These are phyloP conservation scores for Pluvianellus socialis DNA, from an alignment of 2,113 vertebrate species.

Conservation along the genomic window DNA sequence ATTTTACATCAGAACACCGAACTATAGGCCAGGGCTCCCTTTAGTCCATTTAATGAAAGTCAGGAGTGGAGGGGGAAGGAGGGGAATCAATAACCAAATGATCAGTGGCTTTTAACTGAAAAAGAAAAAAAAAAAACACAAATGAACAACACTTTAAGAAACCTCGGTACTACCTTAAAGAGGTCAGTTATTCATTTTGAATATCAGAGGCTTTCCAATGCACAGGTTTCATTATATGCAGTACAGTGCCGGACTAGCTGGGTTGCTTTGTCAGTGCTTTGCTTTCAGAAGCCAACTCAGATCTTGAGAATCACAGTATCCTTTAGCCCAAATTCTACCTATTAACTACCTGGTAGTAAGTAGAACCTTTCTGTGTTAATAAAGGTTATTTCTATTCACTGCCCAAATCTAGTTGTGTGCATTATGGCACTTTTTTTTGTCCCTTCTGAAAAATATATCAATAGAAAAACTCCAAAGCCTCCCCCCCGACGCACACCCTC, in stretches of 20 bases:
- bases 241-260: not conserved
- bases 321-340: not conserved
- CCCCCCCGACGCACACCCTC: not conserved
- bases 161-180: not conserved
- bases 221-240: not conserved
- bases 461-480: conserved; percentile 8
- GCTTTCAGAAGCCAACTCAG: not conserved
- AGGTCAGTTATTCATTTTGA: not conserved
- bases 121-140: not conserved
- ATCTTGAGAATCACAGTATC: not conserved
- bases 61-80: not conserved
- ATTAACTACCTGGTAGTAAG: not conserved
- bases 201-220: not conserved
- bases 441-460: not conserved
- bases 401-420: not conserved
- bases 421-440: not conserved
- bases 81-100: not conserved
- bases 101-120: not conserved
- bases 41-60: not conserved
- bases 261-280: not conserved
- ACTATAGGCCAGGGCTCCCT: not conserved
- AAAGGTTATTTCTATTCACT: conserved; percentile 14
- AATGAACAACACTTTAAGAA: not conserved
- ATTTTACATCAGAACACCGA: not conserved
- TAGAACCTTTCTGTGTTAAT: not conserved